Conservation (phyloP, 2,888 invertebrate genomes). For the Argynnis bischoffii region DNA sequence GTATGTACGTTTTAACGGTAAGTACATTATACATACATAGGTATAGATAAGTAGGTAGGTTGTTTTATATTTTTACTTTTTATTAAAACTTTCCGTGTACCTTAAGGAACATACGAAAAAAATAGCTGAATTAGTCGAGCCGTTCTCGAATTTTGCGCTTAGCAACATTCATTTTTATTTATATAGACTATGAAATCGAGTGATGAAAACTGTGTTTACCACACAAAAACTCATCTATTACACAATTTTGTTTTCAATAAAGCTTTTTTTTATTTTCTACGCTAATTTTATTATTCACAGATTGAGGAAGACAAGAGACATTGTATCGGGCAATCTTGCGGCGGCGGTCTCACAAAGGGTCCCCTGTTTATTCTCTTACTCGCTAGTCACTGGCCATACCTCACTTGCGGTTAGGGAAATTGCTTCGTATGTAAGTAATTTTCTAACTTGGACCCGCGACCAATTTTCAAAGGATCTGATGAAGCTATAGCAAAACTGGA, state of each 20-base stretch:
- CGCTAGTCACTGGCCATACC: constrained; percentile 65
- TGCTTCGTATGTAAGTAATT: constrained; percentile 78
- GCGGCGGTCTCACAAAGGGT: constrained; percentile 71
- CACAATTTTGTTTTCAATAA: not conserved
- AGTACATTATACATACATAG: too few relatives aligned
- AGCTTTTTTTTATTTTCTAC: not conserved
- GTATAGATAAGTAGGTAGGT: too few relatives aligned
- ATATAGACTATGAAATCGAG: too few relatives aligned
- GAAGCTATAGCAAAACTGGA: constrained; percentile 15
- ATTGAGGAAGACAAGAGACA: constrained; percentile 50
- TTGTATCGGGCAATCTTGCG: constrained; percentile 70
- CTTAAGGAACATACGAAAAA: too few relatives aligned
- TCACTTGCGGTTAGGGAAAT: constrained; percentile 73
- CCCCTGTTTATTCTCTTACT: constrained; percentile 54
- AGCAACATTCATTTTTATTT: too few relatives aligned
- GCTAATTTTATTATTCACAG: not conserved
- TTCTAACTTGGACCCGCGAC: constrained; percentile 70
- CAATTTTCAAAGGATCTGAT: constrained; percentile 56
- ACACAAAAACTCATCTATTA: too few relatives aligned
- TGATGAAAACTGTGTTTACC: too few relatives aligned
- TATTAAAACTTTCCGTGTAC: too few relatives aligned
- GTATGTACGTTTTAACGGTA: too few relatives aligned
- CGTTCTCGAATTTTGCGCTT: too few relatives aligned
- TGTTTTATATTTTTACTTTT: too few relatives aligned
- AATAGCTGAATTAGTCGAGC: too few relatives aligned